phyloP scores from a whole-genome alignment of 2,797 vertebrate genomes.

The Sebastes steindachneri region DNA sequence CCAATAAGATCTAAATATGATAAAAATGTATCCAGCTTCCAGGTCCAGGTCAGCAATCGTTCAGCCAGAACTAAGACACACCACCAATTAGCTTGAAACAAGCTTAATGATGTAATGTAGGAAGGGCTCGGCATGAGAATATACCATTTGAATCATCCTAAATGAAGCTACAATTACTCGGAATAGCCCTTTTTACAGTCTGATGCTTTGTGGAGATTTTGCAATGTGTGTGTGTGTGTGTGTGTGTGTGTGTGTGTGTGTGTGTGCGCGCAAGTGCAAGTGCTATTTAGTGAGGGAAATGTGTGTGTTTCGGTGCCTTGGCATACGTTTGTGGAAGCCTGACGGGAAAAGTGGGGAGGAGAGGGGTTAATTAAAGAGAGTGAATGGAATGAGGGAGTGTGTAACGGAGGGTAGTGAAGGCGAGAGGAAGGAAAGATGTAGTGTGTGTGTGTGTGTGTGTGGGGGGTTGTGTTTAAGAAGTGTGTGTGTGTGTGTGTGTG shows the following conservation, averaged over 20 bases:
- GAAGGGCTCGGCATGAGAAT: neutral
- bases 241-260: neutral
- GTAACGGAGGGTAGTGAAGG: constrained; percentile 35
- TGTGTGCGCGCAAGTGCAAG: neutral
- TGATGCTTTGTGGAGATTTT: neutral
- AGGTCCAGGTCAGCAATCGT: neutral
- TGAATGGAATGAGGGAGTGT: constrained; percentile 40
- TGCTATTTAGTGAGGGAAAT: constrained; percentile 9
- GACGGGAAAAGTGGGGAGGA: constrained; percentile 11
- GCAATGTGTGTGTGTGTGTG: neutral
- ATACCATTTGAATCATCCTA: neutral
- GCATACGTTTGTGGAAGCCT: constrained; percentile 15
- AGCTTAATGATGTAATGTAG: neutral
- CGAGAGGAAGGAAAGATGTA: constrained; percentile 3
- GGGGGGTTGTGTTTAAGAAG: neutral
- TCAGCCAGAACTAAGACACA: neutral
- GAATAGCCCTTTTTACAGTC: neutral
- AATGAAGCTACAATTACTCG: neutral
- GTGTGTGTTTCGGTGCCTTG: constrained; percentile 30
- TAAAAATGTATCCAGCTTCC: no score
- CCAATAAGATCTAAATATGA: no score
- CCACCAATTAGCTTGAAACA: neutral
- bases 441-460: constrained; percentile 16
- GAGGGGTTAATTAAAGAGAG: constrained; percentile 69
- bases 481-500: no score